These are phyloP conservation scores for Drosophila suboccidentalis DNA, from an alignment of 2,888 invertebrate species.

Conservation along the genomic window DNA sequence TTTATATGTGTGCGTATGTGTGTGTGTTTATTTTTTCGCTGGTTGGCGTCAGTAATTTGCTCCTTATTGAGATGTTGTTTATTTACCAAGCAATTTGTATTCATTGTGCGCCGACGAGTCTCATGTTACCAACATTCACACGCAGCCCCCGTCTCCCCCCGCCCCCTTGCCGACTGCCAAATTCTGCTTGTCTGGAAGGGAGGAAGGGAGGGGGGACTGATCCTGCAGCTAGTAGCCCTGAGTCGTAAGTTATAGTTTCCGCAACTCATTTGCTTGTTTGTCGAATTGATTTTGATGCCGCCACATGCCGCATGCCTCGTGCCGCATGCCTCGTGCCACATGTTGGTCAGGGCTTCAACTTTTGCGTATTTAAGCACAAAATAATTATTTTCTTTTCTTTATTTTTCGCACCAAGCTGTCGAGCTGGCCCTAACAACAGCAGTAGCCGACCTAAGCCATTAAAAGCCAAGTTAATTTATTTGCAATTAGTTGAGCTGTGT, in stretches of 20 bases:
- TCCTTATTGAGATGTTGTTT: conserved; percentile 83
- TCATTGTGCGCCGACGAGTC: conserved; percentile 70
- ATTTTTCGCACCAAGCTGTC: conserved; percentile 13
- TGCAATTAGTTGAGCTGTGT: conserved; percentile 70
- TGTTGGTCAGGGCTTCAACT: conserved; percentile 42
- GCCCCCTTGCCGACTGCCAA: neutral
- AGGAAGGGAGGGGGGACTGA: neutral
- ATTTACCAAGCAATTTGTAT: conserved; percentile 82
- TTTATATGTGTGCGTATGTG: conserved; percentile 47
- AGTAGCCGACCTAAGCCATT: conserved; percentile 57
- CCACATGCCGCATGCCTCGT: conserved; percentile 30
- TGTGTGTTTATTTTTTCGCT: conserved; percentile 64
- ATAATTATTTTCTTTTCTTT: conserved; percentile 58
- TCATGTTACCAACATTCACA: conserved; percentile 53
- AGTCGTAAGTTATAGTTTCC: conserved; percentile 79
- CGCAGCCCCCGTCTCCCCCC: no score
- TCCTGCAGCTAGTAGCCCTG: conserved; percentile 39
- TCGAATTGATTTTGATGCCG: conserved; percentile 79
- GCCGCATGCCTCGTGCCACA: conserved; percentile 36
- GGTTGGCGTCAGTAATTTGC: conserved; percentile 80
- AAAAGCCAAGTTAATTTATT: conserved; percentile 77
- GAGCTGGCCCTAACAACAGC: conserved; percentile 17
- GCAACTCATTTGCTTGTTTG: conserved; percentile 81
- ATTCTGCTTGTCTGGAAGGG: neutral
- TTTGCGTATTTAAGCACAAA: conserved; percentile 55